Base-by-base conservation (phyloP, 2,888 invertebrate species). In the Pristionchus entomophagus region DNA sequence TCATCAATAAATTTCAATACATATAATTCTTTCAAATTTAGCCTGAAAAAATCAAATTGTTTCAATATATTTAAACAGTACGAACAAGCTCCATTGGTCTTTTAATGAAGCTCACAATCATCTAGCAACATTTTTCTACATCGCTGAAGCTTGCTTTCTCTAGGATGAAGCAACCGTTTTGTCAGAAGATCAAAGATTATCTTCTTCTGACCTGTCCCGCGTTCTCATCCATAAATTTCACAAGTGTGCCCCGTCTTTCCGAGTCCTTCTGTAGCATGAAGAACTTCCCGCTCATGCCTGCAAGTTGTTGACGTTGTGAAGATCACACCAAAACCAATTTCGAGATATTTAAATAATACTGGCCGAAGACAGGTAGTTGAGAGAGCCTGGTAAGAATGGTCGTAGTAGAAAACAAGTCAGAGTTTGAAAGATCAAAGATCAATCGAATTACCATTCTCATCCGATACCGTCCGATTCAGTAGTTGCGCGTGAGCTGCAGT, bases 221-320 rank as follows among this genome's bases (percentile, higher is more conserved):
- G 69, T 90, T 88, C 14, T 89, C 89, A 29, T 65, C 41, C 89
- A 91, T 90, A 86, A 90, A 89, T 56, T 87, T 85, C 38, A 96
- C 96, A 0, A 99, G 95, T 51, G 97, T 98, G 93, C 96, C 96
- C 92, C 99, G 96, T 83, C 98, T 95, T 94, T 99, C 98, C 1
- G 98, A 97, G 94, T 99, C 99, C 94, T 99, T 99, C 94, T 97
- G 97, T 53, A 99, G 95, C 88, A 98, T 95, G 94, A 98, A 99
- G 94, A 99, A 99, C 65, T 90, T 88, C 51, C 82, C 59, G 12
- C 99, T 99, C 65, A 90, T 88, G 38, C 82, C 59, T 38, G 56
- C 17, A 82, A 22, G 14, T 1, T 22, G 22, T 53, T 69, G n/a
- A n/a, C n/a, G n/a, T n/a, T n/a, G n/a, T n/a, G n/a, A n/a, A n/a